Evolutionary conservation across 30 jellyfish, hydroid and myxozoan genomes (phyloP), one percentile per base, ranked within the genome.

Genomic region (Aurelia aurita complex sp. Pacific): DNA sequence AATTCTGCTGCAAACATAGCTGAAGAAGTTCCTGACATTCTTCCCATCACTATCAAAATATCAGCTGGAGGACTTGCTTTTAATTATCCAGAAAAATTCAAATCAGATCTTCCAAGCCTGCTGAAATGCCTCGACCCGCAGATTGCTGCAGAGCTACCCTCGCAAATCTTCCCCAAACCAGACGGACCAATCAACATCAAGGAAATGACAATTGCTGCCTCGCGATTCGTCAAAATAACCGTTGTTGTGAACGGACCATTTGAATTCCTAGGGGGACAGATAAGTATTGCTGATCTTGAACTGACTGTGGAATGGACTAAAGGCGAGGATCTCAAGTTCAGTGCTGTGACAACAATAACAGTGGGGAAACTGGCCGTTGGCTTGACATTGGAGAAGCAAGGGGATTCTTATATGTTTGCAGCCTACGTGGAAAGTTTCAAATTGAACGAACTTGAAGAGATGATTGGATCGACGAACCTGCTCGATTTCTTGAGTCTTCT

Each of bases 101-200:
- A 76, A 68, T 40, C 96, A 5, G 96, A 86, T 65, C 82, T 86
- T 29, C 96, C 85, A 14, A 71, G 89, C 53, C 67, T 86, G 96
- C 80, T 86, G 74, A 86, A 76, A 53, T 86, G 96, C 69, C 74
- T 86, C 18, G 96, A 86, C 61, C 74, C 89, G 12, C 88, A 86
- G 29, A 86, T 86, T 33, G 85, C 86, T 2, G 85, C 96, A 7
- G 96, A 76, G 62, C 79, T 86, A 10, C 96, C 96, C 13, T 67
- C 81, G 3, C 96, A 86, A 34, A 60, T 86, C 50, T 86, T 86
- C 88, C 89, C 89, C 3, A 67, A 33, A 62, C 87, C 87, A 67
- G 74, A 76, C 36, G 90, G 90, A 23, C 89, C 83, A 17, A 76
- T 86, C 77, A 68, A 77, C 80, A 75, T 86, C 68, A 86, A 86